phyloP scores from a whole-genome alignment of 2,113 vertebrate species.

The Talpa occidentalis region DNA sequence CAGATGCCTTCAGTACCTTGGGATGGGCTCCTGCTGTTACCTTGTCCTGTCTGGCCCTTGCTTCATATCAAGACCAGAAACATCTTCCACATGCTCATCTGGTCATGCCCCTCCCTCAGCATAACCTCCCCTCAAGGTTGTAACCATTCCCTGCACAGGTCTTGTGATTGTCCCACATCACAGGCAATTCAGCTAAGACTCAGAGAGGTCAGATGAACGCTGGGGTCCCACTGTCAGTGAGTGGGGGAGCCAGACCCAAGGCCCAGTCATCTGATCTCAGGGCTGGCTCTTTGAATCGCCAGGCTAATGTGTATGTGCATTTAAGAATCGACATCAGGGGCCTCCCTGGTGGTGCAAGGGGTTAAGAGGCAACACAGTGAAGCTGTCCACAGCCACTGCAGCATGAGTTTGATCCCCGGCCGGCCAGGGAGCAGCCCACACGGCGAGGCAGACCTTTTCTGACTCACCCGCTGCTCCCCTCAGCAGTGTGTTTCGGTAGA shows the following conservation, averaged over 20 bases:
- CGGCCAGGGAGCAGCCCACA: no score
- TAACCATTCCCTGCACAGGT: neutral
- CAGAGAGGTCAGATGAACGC: neutral
- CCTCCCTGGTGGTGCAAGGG: no score
- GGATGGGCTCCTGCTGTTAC: neutral
- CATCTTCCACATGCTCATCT: neutral
- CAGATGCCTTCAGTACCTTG: neutral
- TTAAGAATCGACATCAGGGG: neutral
- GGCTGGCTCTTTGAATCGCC: neutral
- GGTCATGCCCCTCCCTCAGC: accelerated
- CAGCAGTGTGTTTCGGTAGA: no score
- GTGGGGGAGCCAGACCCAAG: neutral
- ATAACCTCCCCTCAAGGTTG: no score
- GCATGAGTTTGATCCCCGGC: no score
- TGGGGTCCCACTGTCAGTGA: neutral
- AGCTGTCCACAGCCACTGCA: no score
- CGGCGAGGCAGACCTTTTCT: no score
- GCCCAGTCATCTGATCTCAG: neutral
- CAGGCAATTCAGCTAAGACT: neutral
- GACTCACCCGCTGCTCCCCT: no score
- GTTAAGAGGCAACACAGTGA: no score
- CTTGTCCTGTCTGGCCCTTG: neutral
- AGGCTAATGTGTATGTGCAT: neutral
- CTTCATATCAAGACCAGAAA: no score
- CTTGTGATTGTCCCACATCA: neutral